These are phyloP conservation scores for Cebus imitator DNA, from an alignment of 2,113 vertebrate genomes.

Conservation along the genomic window DNA sequence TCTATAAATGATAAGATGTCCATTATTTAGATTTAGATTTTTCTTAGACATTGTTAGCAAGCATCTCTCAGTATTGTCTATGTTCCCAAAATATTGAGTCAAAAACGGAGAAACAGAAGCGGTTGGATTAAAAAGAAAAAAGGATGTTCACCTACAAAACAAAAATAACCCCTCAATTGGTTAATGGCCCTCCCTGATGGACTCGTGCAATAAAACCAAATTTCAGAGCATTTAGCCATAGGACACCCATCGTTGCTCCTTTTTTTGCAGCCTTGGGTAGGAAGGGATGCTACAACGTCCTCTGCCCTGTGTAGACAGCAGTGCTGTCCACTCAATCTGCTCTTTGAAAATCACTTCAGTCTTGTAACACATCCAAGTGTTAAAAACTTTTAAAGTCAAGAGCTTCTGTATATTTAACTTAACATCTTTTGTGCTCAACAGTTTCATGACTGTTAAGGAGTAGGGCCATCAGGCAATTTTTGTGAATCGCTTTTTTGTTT, in stretches of 20 bases:
- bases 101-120: background rate
- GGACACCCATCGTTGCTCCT: background rate
- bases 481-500: background rate
- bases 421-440: background rate
- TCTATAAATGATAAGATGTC: background rate
- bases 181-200: constrained; percentile 15
- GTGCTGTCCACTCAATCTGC: background rate
- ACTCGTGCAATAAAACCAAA: constrained; percentile 33
- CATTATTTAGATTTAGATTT: constrained; percentile 25
- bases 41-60: constrained; percentile 14
- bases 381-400: constrained; percentile 39
- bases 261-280: background rate
- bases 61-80: background rate
- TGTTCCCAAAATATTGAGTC: background rate
- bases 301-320: background rate
- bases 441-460: background rate
- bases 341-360: constrained; percentile 39
- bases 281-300: background rate
- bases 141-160: constrained; percentile 15
- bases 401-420: background rate
- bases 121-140: background rate
- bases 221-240: constrained; percentile 37
- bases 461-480: background rate
- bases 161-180: constrained; percentile 69
- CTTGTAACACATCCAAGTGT: background rate